phyloP scores from a whole-genome alignment of 2,113 vertebrate species.

The Sceloporus tristichus region DNA sequence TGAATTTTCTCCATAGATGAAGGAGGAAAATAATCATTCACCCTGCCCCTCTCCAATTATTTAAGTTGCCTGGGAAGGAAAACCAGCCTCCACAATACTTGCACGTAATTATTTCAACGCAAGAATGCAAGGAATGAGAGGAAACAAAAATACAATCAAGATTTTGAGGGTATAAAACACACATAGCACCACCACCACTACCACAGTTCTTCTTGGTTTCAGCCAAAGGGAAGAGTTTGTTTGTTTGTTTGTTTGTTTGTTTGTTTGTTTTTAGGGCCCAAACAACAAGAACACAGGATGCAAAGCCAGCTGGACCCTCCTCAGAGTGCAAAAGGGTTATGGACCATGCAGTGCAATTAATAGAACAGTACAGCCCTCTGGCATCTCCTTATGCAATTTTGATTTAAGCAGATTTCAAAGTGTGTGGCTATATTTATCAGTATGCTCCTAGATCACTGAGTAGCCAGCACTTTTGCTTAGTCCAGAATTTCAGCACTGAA shows the following conservation, averaged over 20 bases:
- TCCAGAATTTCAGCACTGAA: background rate
- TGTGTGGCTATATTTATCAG: background rate
- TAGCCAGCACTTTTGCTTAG: constrained; percentile 12
- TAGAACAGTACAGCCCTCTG: constrained; percentile 18
- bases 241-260: too few species aligned
- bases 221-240: fast-evolving
- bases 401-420: background rate
- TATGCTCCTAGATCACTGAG: background rate
- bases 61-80: background rate
- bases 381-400: background rate
- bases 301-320: constrained; percentile 43
- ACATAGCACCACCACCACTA: background rate
- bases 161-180: background rate
- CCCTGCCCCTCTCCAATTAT: too few species aligned
- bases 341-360: background rate
- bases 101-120: background rate
- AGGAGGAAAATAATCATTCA: background rate
- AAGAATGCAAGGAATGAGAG: background rate
- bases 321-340: background rate
- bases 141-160: background rate
- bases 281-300: background rate
- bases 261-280: background rate
- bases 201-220: background rate
- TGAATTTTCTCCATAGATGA: background rate
- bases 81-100: background rate